Evolutionary conservation across 2,888 invertebrate species (phyloP).

Genomic region (Imbricaverruca yamaguchii): DNA sequence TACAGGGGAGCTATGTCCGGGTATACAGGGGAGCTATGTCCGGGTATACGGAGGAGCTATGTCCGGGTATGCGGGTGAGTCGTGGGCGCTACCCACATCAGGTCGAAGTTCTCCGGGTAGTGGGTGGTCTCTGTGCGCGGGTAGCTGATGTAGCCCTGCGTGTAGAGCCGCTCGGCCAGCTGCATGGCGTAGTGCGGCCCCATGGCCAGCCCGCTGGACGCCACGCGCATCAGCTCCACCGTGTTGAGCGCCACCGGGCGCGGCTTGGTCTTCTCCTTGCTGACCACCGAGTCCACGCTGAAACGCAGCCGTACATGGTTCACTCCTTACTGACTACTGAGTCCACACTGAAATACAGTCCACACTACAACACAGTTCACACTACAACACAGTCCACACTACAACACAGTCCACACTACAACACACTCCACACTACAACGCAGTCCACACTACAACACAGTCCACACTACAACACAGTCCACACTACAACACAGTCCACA

Average conservation of each 20-base stretch:
- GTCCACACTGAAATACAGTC: conserved; percentile 52
- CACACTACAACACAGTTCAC: neutral
- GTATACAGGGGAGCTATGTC: no score
- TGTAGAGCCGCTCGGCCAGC: conserved; percentile 85
- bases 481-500: no score
- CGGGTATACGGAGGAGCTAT: no score
- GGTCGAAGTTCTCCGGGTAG: conserved; percentile 90
- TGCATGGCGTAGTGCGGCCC: conserved; percentile 89
- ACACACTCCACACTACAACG: no score
- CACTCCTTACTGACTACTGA: conserved; percentile 77
- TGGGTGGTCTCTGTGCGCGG: conserved; percentile 97
- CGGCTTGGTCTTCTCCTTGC: conserved; percentile 77
- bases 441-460: no score
- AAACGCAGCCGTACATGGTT: conserved; percentile 46
- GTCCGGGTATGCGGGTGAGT: no score
- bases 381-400: neutral
- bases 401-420: no score
- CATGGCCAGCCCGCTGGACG: conserved; percentile 82
- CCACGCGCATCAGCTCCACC: conserved; percentile 88
- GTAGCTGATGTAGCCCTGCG: conserved; percentile 94
- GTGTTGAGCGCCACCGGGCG: conserved; percentile 92
- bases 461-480: no score
- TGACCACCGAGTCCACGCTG: conserved; percentile 65
- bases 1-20: no score
- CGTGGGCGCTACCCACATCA: conserved; percentile 56